Conservation (phyloP, 2,888 invertebrate species). For the Dyspetes luteomarginatus region DNA sequence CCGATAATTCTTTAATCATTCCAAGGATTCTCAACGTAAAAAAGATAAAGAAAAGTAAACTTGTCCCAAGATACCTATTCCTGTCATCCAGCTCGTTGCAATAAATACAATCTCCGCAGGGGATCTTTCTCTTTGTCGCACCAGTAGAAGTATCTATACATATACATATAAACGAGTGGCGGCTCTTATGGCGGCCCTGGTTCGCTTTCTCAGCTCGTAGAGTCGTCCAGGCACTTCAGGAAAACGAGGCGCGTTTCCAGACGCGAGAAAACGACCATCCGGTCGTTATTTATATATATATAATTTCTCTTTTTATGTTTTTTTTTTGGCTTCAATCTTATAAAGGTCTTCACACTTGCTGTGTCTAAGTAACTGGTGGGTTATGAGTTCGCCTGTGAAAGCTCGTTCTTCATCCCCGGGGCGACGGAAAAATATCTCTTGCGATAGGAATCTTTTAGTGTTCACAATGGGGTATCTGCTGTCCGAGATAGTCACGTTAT, state of each 20-base stretch:
- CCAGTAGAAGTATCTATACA: not conserved
- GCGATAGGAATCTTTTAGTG: constrained; percentile 21
- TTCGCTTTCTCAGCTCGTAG: constrained; percentile 19
- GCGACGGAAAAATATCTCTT: constrained; percentile 46
- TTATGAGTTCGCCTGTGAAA: constrained; percentile 26
- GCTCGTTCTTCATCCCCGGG: constrained; percentile 38
- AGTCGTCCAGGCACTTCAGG: constrained; percentile 21
- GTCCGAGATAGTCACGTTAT: constrained; percentile 16
- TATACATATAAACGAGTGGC: too few relatives aligned
- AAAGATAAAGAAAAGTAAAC: constrained; percentile 11
- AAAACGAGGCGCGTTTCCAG: constrained; percentile 19
- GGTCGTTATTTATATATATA: constrained; percentile 6
- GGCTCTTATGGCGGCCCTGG: not conserved
- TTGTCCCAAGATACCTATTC: not conserved
- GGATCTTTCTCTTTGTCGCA: constrained; percentile 5
- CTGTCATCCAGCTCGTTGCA: not conserved
- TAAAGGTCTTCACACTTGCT: constrained; percentile 42
- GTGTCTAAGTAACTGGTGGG: constrained; percentile 25
- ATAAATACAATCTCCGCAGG: constrained; percentile 17
- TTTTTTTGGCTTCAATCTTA: not conserved
- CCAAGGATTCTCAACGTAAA: not conserved
- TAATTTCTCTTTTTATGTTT: not conserved
- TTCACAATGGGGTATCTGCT: constrained; percentile 26
- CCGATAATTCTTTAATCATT: not conserved
- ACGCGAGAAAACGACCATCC: constrained; percentile 1